These are phyloP conservation scores for Leiothrix lutea DNA, from an alignment of 2,113 vertebrate species.

Conservation along the genomic window DNA sequence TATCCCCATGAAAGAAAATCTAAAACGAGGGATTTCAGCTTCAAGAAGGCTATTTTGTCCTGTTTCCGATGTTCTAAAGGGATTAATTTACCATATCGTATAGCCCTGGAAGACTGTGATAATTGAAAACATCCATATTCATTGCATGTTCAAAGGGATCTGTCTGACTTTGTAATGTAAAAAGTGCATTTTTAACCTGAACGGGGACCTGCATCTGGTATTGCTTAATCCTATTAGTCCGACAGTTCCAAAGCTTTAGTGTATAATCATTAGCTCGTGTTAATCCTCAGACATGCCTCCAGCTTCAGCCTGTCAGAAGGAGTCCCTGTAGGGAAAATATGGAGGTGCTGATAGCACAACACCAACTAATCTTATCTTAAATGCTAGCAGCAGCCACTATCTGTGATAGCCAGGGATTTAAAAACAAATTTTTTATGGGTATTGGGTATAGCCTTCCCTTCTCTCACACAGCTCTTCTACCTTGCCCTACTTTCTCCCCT, in stretches of 20 bases:
- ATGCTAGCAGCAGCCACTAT: constrained; percentile 85
- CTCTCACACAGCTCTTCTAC: constrained; percentile 29
- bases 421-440: constrained; percentile 83
- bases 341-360: constrained; percentile 86
- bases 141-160: constrained; percentile 92
- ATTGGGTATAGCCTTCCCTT: constrained; percentile 64
- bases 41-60: constrained; percentile 89
- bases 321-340: constrained; percentile 88
- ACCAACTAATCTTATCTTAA: constrained; percentile 90
- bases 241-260: constrained; percentile 90
- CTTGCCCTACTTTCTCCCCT: constrained; percentile 69
- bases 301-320: constrained; percentile 86
- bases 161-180: constrained; percentile 92
- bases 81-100: constrained; percentile 91
- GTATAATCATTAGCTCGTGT: constrained; percentile 90
- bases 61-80: constrained; percentile 89
- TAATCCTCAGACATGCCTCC: constrained; percentile 88
- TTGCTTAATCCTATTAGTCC: constrained; percentile 92
- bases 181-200: constrained; percentile 92
- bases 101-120: constrained; percentile 91
- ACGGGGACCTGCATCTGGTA: constrained; percentile 87
- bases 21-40: constrained; percentile 84
- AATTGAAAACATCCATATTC: constrained; percentile 94
- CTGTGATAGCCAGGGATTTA: constrained; percentile 85
- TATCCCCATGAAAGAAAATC: constrained; percentile 87